Percentiles rank a stretch among this genome's conserved stretches.
Evolutionary conservation across 2,797 vertebrate genomes (phyloP).

Genomic region (Sebastolobus altivelis): DNA sequence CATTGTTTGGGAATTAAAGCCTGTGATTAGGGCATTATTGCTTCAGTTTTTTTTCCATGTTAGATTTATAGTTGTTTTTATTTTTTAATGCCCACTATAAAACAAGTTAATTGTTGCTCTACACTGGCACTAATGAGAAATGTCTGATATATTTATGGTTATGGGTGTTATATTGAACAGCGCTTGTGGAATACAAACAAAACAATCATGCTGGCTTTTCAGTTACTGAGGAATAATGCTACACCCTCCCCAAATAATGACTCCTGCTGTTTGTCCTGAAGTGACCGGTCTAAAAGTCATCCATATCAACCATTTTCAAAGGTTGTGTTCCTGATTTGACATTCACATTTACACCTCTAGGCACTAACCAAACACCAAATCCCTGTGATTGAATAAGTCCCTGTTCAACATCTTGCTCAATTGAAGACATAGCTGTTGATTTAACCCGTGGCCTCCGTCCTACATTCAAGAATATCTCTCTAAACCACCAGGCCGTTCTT

Average conservation of each 20-base stretch:
- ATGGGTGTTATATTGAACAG: conserved; percentile 5
- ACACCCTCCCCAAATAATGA: not conserved
- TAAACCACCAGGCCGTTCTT: not conserved
- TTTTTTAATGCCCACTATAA: conserved; percentile 20
- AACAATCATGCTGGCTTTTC: conserved; percentile 1
- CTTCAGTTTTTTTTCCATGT: not conserved
- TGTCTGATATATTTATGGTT: conserved; percentile 11
- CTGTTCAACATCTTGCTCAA: not conserved
- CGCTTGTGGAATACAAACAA: conserved; percentile 30
- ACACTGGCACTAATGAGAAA: conserved; percentile 22
- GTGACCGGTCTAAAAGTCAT: not conserved
- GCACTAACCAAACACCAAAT: not conserved
- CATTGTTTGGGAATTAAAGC: conserved; percentile 6
- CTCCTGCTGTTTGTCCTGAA: not conserved
- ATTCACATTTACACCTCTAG: not conserved
- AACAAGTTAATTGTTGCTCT: conserved; percentile 15
- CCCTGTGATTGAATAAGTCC: not conserved
- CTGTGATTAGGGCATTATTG: conserved; percentile 7
- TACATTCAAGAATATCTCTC: conserved; percentile 1
- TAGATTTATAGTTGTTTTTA: conserved; percentile 5
- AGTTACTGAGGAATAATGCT: not conserved
- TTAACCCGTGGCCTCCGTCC: not conserved
- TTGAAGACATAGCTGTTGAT: not conserved
- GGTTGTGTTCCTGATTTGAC: not conserved
- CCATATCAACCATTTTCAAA: not conserved